Base-by-base conservation (phyloP, 1,140 invertebrate genomes). In the Macrocentrus cingulum region DNA sequence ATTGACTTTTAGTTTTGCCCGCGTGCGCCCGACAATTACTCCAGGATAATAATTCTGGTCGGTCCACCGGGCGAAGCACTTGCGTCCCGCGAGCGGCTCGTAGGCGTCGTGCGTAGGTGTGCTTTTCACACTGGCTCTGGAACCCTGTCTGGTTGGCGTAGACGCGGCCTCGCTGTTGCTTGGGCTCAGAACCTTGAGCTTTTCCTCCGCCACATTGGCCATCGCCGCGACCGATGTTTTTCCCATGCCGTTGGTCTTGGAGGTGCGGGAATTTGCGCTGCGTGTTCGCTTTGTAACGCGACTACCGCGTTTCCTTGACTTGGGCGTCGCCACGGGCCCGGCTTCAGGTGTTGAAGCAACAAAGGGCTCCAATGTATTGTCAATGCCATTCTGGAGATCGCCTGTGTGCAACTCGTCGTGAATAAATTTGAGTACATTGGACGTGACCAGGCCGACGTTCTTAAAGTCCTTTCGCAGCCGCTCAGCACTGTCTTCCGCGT, bases 11-110 rank as follows among this genome's bases (percentile, higher is more conserved):
- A 83, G 85, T 53, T 85, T 86, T 9, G 75, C 76, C n/a, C 80
- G 81, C 4, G 82, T 72, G 0, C 80, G 80, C 6, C 81, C 79
- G 7, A 74, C 64, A 0, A 86, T 81, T 63, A 66, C 80, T 0
- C 84, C 84, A 0, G 84, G 83, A 60, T 86, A 87, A 61, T 85
- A 87, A 41, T 82, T 79, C 56, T 84, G 84, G 51, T 87, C 84
- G 0, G 82, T 81, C 84, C 85, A 87, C 70, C 84, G 84, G 0
- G 84, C 85, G 45, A 86, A 77, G 0, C 85, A 84, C 0, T 80
- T 68, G 4, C 80, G 83, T 0, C 82, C 82, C 0, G 81, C 74
- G 2, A 74, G 34, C 4, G 65, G 58, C 19, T 74, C 64, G 3
- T 8, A 58, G 9, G 42, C 25, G 16, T 60, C 52, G 23, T 37